Percentiles rank a stretch among this genome's conserved stretches.
phyloP scores from a whole-genome alignment of 2,797 vertebrate species.

The Darevskia mixta region DNA sequence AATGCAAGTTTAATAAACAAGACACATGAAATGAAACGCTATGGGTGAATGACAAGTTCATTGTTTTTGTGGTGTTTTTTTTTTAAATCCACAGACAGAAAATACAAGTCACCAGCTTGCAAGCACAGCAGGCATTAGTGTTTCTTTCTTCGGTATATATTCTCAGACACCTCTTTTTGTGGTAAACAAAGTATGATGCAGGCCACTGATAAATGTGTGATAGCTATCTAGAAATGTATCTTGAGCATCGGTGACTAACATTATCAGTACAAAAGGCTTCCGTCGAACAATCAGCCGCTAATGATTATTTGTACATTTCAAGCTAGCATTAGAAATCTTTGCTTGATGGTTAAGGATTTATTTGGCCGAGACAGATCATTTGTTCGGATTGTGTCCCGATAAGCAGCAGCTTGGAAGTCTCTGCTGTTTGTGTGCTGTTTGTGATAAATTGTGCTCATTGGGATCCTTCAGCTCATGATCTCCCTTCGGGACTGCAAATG shows the following conservation, averaged over 20 bases:
- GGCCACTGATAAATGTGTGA: conserved; percentile 37
- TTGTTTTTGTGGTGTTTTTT: no score
- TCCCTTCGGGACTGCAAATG: not conserved
- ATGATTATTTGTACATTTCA: conserved; percentile 62
- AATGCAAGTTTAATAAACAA: conserved; percentile 59
- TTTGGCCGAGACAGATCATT: conserved; percentile 41
- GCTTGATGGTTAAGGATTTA: conserved; percentile 45
- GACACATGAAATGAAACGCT: conserved; percentile 66
- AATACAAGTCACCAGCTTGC: conserved; percentile 48
- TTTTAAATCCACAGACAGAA: conserved; percentile 37
- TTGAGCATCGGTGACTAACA: conserved; percentile 52
- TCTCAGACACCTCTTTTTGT: conserved; percentile 56
- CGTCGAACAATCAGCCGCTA: conserved; percentile 45
- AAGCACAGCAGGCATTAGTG: conserved; percentile 35
- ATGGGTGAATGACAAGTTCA: conserved; percentile 49
- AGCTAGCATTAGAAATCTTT: conserved; percentile 35
- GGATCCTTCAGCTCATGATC: conserved; percentile 56
- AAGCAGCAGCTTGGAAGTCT: conserved; percentile 61
- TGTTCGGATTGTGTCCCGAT: conserved; percentile 50
- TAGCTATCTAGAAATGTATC: conserved; percentile 10
- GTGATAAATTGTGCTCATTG: conserved; percentile 59
- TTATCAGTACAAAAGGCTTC: conserved; percentile 21
- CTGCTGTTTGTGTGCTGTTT: conserved; percentile 30
- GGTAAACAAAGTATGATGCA: not conserved
- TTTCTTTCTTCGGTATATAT: conserved; percentile 35